Evolutionary conservation across 1,140 invertebrate species (phyloP), one percentile per base, ranked within the genome.

Genomic region (Cydia strobilella): DNA sequence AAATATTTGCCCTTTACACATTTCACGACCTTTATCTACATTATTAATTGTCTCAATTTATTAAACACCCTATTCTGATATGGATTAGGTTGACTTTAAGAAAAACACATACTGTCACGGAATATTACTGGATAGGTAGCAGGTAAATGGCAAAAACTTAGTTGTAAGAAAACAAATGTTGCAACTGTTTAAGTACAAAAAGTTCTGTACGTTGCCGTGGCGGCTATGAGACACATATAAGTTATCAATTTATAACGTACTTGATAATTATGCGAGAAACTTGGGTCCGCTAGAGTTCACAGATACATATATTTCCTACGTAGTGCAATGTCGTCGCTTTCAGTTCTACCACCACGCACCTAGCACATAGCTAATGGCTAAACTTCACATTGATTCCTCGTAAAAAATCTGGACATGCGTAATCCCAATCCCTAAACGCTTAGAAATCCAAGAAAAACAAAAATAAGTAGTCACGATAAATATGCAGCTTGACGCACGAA

Each of bases 1-100:
- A 66, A 66, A 66, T 31, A 66, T 66, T 66, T 66, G 27, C 63
- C 63, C 27, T 35, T 66, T 31, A 66, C 27, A 66, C 63, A 31
- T 7, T 31, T 10, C 9, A 59, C 3, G 18, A 20, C 54, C 9
- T 27, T 18, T 63, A 23, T 12, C 18, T 63, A 12, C 23, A 23
- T 12, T 15, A 31, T 2, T 12, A 6, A 31, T 2, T 25, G 9
- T 66, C 13, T 0, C 12, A 27, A 35, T 66, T 35, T 13, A 66
- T 31, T 31, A 31, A 15, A n/a, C 3, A 66, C 63, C 25, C 18
- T 66, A 66, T 66, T 66, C 5, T 35, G 13, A 31, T 35, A 6
- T 13, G 2, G 2, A 3, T 18, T 31, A 35, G 7, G 63, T 31
- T 35, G 54, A 10, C 2, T 20, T 18, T 59, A 54, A 7, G 20